phyloP scores from a whole-genome alignment of 2,113 vertebrate genomes.

The Rynchops niger region DNA sequence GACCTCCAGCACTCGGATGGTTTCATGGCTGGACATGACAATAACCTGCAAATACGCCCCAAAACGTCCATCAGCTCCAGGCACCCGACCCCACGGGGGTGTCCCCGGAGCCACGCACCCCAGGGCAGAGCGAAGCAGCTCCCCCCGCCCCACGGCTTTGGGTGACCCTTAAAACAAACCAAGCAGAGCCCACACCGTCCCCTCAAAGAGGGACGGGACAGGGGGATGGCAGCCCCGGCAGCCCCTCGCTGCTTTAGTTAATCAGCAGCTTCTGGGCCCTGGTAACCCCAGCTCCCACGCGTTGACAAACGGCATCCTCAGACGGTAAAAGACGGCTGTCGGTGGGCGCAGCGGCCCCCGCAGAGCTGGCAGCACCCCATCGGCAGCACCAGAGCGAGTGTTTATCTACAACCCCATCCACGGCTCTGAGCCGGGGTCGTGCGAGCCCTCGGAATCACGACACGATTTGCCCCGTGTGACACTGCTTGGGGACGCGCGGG shows the following conservation, averaged over 20 bases:
- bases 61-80: fast-evolving
- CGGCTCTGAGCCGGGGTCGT: fast-evolving
- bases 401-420: not conserved
- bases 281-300: fast-evolving
- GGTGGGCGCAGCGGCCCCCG: fast-evolving
- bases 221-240: too few relatives aligned
- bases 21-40: constrained; percentile 95
- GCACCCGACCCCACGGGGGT: fast-evolving
- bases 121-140: not conserved
- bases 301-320: fast-evolving
- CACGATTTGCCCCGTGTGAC: fast-evolving
- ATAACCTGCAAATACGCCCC: constrained; percentile 80
- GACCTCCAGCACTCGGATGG: constrained; percentile 92
- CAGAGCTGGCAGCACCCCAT: fast-evolving
- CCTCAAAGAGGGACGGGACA: not conserved
- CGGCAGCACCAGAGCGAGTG: fast-evolving
- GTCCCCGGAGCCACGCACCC: not conserved
- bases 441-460: fast-evolving
- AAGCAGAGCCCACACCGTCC: not conserved
- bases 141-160: fast-evolving
- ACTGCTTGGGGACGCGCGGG: fast-evolving
- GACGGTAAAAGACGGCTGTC: not conserved
- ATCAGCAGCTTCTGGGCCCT: not conserved
- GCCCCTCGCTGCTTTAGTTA: not conserved
- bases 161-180: not conserved